Base-by-base conservation (phyloP, 2,113 vertebrate species). In the Forbesichthys papilliferus region DNA sequence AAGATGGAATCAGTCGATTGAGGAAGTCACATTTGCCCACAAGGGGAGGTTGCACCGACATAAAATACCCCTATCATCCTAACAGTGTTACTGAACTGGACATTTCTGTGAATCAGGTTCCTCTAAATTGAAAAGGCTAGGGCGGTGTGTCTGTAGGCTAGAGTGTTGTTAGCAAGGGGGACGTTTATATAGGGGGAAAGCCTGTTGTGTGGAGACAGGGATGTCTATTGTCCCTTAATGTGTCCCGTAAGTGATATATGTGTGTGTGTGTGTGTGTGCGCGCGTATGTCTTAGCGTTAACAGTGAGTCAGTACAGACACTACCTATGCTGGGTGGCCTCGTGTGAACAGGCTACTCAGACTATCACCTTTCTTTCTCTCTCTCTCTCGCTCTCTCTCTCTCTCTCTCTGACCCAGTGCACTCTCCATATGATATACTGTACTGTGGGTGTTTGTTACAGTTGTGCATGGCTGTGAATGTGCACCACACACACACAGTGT, bases 221-320 rank as follows among this genome's bases (percentile, higher is more conserved):
- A 65, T 8, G n/a, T 13, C 61, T 49, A 67, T 54, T 67, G 77
- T 75, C 66, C 20, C 34, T 42, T 63, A 27, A 49, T 69, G 48
- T 53, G 57, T 64, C 64, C 59, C 47, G 61, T 61, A 66, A 69
- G 74, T 66, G 62, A 75, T 47, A 33, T 70, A 46, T 76, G 55
- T 61, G 49, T 66, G 52, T 75, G 68, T 48, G 65, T 58, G 66
- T 51, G 56, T 60, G 47, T 51, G 47, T 20, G 57, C 52, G 48
- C 52, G 46, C 61, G 61, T 70, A 42, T 48, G 65, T 57, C 4
- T 48, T 42, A 42, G 64, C 42, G 33, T 64, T 82, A 63, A 73
- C 59, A 72, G 59, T 85, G 86, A 89, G 67, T 79, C 79, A 83
- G 69, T 80, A 77, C 86, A 87, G 84, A 84, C 73, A 13, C 79